These are phyloP conservation scores for Chymomyza caudatula DNA, from an alignment of 2,888 invertebrate genomes.

Conservation along the genomic window DNA sequence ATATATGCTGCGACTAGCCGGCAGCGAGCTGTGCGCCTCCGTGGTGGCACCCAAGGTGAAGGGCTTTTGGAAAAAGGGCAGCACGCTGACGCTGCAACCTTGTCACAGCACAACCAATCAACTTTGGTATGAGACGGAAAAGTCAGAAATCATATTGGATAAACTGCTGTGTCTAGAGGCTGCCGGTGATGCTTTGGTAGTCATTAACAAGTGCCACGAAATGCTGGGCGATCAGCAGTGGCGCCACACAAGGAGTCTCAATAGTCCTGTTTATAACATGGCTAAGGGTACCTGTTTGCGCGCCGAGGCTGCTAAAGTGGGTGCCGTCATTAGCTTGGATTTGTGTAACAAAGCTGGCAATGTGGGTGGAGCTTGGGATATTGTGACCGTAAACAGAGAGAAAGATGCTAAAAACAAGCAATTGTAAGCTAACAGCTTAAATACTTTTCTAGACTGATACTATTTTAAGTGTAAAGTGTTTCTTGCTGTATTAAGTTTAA, in stretches of 20 bases:
- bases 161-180: conserved; percentile 92
- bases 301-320: conserved; percentile 78
- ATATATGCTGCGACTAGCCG: conserved; percentile 85
- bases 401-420: conserved; percentile 8
- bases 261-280: conserved; percentile 89
- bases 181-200: conserved; percentile 81
- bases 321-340: conserved; percentile 81
- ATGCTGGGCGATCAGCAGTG: conserved; percentile 95
- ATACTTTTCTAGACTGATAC: conserved; percentile 49
- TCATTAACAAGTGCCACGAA: conserved; percentile 94
- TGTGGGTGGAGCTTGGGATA: conserved; percentile 69
- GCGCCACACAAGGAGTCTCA: conserved; percentile 86
- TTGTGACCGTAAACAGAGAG: conserved; percentile 33
- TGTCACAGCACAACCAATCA: conserved; percentile 86
- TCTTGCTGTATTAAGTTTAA: conserved; percentile 45
- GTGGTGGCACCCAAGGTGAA: conserved; percentile 79
- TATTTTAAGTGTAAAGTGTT: conserved; percentile 30
- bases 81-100: conserved; percentile 82
- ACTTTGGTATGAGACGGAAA: conserved; percentile 87
- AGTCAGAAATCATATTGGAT: conserved; percentile 89
- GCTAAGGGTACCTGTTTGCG: conserved; percentile 92
- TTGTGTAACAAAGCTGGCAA: conserved; percentile 80
- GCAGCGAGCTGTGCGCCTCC: conserved; percentile 87
- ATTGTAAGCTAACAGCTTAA: conserved; percentile 20
- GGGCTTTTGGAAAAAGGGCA: conserved; percentile 84